phyloP scores from a whole-genome alignment of 2,113 vertebrate species.

The Penelope pileata region DNA sequence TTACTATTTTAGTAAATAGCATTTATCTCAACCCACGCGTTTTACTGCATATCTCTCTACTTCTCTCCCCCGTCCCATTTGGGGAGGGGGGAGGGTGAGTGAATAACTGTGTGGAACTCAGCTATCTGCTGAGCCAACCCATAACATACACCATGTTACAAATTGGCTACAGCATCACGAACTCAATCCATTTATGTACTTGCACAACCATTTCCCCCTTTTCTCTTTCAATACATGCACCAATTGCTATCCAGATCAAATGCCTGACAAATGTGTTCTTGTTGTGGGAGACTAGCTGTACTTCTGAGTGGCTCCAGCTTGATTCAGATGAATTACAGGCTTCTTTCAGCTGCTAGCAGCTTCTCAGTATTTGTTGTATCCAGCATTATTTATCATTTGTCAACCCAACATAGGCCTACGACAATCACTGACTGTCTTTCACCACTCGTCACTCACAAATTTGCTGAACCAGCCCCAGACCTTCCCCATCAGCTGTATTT shows the following conservation, averaged over 20 bases:
- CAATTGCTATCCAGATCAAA: neutral
- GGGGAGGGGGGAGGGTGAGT: too few species aligned
- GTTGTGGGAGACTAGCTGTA: neutral
- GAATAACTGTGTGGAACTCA: too few species aligned
- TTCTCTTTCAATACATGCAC: neutral
- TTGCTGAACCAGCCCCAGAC: neutral
- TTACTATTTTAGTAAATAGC: too few species aligned
- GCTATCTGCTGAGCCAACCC: too few species aligned
- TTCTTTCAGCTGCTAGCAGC: neutral
- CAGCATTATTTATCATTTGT: neutral
- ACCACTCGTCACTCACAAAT: neutral
- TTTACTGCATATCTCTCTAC: too few species aligned
- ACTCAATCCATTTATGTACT: too few species aligned
- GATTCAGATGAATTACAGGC: neutral
- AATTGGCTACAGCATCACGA: neutral
- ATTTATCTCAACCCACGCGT: too few species aligned
- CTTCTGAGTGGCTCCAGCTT: neutral
- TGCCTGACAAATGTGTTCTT: neutral
- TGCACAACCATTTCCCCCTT: neutral
- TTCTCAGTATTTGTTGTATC: neutral
- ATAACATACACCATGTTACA: rapidly evolving
- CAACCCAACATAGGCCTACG: neutral
- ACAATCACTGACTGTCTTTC: neutral
- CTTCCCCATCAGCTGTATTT: neutral
- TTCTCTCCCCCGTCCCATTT: too few species aligned